Conservation (phyloP, 2,888 invertebrate genomes). For the Watsonalla binaria region DNA sequence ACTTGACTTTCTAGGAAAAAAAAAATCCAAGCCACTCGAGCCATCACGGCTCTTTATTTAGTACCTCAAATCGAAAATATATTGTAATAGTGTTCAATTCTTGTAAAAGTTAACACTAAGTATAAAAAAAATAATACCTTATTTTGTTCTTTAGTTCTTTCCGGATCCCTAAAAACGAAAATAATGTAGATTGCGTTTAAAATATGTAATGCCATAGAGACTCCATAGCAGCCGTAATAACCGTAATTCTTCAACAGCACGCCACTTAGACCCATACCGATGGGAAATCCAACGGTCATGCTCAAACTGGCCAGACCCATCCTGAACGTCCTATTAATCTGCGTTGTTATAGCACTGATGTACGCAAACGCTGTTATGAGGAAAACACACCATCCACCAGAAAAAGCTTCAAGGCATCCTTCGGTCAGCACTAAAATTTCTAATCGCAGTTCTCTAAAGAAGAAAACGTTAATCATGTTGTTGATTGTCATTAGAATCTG, state of each 20-base stretch:
- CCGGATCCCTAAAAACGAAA: constrained; percentile 82
- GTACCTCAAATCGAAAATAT: no score
- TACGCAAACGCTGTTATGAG: constrained; percentile 90
- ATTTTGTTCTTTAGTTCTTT: constrained; percentile 46
- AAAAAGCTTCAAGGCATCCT: constrained; percentile 85
- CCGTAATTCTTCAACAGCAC: constrained; percentile 83
- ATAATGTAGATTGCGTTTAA: constrained; percentile 83
- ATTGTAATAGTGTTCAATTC: no score
- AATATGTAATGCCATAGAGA: constrained; percentile 82
- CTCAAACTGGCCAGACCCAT: constrained; percentile 92
- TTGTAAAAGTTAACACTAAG: no score
- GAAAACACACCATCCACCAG: constrained; percentile 90
- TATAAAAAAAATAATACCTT: constrained; percentile 30
- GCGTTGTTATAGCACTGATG: constrained; percentile 88
- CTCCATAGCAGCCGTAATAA: constrained; percentile 87
- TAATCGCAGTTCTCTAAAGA: constrained; percentile 84
- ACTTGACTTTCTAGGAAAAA: no score
- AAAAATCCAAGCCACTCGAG: no score
- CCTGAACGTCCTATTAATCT: constrained; percentile 86
- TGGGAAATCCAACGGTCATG: constrained; percentile 89
- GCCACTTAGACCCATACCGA: constrained; percentile 92
- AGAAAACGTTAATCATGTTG: constrained; percentile 86
- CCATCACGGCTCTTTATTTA: no score
- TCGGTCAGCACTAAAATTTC: constrained; percentile 86
- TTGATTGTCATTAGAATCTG: constrained; percentile 84